phyloP scores from a whole-genome alignment of 2,797 vertebrate genomes.

The Galagoides demidoff region DNA sequence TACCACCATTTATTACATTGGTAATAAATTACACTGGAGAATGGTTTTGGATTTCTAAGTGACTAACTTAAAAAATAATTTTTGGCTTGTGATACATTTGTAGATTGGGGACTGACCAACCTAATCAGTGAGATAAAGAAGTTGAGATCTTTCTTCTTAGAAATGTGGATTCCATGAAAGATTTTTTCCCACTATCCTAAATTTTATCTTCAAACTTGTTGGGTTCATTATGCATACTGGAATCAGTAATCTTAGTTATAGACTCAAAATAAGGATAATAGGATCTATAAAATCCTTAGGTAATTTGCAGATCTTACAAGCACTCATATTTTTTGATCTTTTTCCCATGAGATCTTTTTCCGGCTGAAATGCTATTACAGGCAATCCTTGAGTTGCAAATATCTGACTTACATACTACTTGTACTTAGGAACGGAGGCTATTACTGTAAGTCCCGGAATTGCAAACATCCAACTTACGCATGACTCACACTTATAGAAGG shows the following conservation, averaged over 20 bases:
- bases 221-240: neutral
- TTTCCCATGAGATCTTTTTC: neutral
- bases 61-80: neutral
- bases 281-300: neutral
- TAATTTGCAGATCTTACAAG: neutral
- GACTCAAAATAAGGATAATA: neutral
- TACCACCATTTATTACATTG: neutral
- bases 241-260: neutral
- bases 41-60: conserved; percentile 34
- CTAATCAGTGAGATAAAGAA: neutral
- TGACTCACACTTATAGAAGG: too few species aligned
- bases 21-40: neutral
- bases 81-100: neutral
- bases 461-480: too few species aligned
- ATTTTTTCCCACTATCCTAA: neutral
- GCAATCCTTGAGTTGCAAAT: too few species aligned
- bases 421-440: too few species aligned
- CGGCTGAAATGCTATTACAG: neutral
- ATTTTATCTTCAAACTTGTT: neutral
- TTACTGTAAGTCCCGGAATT: too few species aligned
- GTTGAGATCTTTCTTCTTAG: conserved; percentile 26
- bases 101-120: neutral
- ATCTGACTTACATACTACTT: too few species aligned
- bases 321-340: neutral
- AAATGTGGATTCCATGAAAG: neutral